Percentiles rank a stretch among this genome's conserved stretches.
These are phyloP conservation scores for Suncus etruscus DNA, from an alignment of 2,113 vertebrate species.

Conservation along the genomic window DNA sequence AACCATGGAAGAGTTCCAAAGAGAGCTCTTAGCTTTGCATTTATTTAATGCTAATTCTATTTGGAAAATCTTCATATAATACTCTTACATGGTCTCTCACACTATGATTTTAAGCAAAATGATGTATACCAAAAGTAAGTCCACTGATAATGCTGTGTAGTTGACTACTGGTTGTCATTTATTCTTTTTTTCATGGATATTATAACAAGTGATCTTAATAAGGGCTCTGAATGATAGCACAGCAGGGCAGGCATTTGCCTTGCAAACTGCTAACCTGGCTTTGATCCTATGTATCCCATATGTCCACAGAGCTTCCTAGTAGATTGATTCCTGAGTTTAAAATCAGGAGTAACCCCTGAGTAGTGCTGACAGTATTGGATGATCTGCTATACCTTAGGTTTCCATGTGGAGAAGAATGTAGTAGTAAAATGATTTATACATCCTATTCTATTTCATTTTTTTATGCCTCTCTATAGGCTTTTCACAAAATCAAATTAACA, in stretches of 20 bases:
- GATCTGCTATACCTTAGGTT: background rate
- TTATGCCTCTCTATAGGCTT: background rate
- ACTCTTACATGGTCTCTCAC: too few relatives aligned
- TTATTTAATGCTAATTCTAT: too few relatives aligned
- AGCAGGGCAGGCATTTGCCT: too few relatives aligned
- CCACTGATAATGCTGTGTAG: background rate
- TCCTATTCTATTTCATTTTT: background rate
- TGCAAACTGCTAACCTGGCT: too few relatives aligned
- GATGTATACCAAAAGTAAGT: background rate
- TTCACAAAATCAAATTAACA: background rate
- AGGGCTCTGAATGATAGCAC: too few relatives aligned
- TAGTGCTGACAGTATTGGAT: background rate
- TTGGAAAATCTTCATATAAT: too few relatives aligned
- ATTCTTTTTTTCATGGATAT: background rate
- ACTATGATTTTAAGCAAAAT: background rate
- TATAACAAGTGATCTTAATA: background rate
- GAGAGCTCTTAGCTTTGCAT: background rate
- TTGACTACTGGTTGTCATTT: background rate
- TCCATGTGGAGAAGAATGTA: background rate
- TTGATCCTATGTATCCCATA: too few relatives aligned
- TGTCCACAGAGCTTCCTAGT: too few relatives aligned
- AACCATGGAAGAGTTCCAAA: background rate
- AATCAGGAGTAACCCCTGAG: too few relatives aligned
- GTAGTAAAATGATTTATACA: background rate
- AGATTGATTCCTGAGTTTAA: too few relatives aligned